Base-by-base conservation (phyloP, 1,140 invertebrate genomes). In the Drosophila elegans region DNA sequence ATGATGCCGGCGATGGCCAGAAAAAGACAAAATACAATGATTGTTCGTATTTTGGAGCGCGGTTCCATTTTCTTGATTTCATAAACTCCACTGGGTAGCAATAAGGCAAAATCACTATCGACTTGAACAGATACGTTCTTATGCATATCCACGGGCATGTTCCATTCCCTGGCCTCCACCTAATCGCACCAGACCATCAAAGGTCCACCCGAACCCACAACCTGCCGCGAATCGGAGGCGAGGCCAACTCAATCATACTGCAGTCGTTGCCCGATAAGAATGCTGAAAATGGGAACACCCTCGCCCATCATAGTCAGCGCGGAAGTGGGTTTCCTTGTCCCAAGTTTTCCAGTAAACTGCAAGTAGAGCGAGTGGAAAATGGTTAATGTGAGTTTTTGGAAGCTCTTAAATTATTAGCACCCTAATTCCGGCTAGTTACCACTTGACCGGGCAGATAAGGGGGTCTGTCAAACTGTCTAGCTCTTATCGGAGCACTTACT, bases 1-100 rank as follows among this genome's bases (percentile, higher is more conserved):
- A 97, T 94, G 92, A 97, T 97, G 54, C 96, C 96, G 85, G 96
- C 96, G 29, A 97, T 93, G 72, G 96, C 96, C 74, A 97, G 94
- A 74, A 95, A 93, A 80, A 97, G 93, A 93, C 96, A 97, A 92
- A 97, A 94, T 76, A 96, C 93, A 83, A 96, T 95, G 86, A 97
- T 94, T 93, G 95, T 95, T 90, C 95, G 95, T 82, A 97, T 93
- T 92, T 94, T 95, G 63, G 95, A 94, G 93, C 95, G 95, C 82
- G 95, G 94, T 94, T 96, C 95, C 95, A 96, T 96, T 94, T 95
- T 95, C 92, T 95, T 95, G 89, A 95, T 95, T 94, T 96, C 95
- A 94, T 96, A 95, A 79, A 94, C 94, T 90, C 94, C 94, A 92
- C 95, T 94, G 68, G 95, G 95, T 76, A 95, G 93, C 74, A 94